Percentiles rank a stretch among this genome's conserved stretches.
phyloP scores from a whole-genome alignment of 1,140 invertebrate species.

The Leptinotarsa defecta region DNA sequence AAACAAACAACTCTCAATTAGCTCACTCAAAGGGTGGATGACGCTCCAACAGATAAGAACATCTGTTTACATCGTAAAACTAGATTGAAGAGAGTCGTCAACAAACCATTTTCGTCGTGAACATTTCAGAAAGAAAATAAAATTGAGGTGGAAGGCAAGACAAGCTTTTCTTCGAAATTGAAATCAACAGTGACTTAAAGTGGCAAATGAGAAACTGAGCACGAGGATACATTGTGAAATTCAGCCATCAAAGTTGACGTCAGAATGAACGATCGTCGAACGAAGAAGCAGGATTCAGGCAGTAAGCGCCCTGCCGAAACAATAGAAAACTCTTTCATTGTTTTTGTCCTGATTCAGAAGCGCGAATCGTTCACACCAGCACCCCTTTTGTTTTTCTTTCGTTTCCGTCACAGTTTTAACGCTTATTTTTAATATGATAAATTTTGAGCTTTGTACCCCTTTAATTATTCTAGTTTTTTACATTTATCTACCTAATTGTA shows the following conservation, averaged over 20 bases:
- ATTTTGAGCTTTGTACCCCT: slow-evolving; percentile 56
- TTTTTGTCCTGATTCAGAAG: slow-evolving; percentile 53
- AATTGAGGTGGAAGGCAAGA: slow-evolving; percentile 12
- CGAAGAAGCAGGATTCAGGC: slow-evolving; percentile 36
- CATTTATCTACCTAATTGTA: slow-evolving; percentile 58
- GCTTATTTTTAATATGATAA: slow-evolving; percentile 58
- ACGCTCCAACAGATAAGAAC: too few species aligned
- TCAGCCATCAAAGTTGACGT: slow-evolving; percentile 43
- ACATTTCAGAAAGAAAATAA: not conserved
- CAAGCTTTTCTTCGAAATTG: slow-evolving; percentile 11
- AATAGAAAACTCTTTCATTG: slow-evolving; percentile 55
- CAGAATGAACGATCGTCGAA: slow-evolving; percentile 52
- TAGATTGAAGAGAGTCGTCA: too few species aligned
- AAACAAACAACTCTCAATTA: too few species aligned
- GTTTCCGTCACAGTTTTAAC: slow-evolving; percentile 52
- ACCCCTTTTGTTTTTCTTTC: slow-evolving; percentile 55
- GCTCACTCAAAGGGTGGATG: too few species aligned
- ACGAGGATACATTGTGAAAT: slow-evolving; percentile 24
- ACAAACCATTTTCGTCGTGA: too few species aligned
- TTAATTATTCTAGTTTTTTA: slow-evolving; percentile 57
- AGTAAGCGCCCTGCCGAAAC: slow-evolving; percentile 47
- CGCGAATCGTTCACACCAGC: slow-evolving; percentile 49
- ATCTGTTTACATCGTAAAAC: too few species aligned
- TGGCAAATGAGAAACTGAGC: slow-evolving; percentile 18
- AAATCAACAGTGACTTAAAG: slow-evolving; percentile 19